Conservation (phyloP, 92 coral and sea anemone species). For the Desmophyllum pertusum region DNA sequence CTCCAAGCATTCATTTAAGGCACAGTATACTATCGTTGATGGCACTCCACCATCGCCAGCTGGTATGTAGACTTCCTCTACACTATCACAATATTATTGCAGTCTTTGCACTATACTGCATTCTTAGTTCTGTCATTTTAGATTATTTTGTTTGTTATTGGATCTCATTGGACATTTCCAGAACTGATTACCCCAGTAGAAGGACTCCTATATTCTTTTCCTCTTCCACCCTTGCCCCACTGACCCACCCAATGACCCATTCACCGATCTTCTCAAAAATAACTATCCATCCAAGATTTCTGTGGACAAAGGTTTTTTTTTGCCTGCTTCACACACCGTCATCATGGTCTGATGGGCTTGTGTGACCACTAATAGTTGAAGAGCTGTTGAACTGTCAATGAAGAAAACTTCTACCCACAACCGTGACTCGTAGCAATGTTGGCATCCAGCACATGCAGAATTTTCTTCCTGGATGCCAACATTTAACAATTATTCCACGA, state of each 20-base stretch:
- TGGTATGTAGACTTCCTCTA: background rate
- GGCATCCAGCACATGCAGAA: too few species aligned
- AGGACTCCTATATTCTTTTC: background rate
- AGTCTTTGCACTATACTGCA: background rate
- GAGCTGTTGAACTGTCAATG: too few species aligned
- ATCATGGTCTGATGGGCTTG: too few species aligned
- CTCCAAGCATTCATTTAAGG: slow-evolving; percentile 42
- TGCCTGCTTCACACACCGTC: too few species aligned
- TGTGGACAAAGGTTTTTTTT: too few species aligned
- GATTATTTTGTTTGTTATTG: background rate
- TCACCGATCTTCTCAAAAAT: too few species aligned
- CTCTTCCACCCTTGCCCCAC: background rate
- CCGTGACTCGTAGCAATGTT: too few species aligned
- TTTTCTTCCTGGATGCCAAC: too few species aligned
- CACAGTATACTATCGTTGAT: slow-evolving; percentile 46
- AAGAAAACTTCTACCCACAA: too few species aligned
- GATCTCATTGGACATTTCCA: background rate
- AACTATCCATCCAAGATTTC: too few species aligned
- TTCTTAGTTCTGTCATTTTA: background rate
- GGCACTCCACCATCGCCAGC: slow-evolving; percentile 6
- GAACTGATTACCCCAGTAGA: background rate
- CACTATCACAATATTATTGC: background rate
- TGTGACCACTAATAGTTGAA: too few species aligned
- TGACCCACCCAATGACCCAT: background rate
- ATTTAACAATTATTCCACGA: too few species aligned